A percentile compares a stretch with the other conserved stretches of the same genome.
phyloP scores from a whole-genome alignment of 2,113 vertebrate species.

The Catharus minimus region DNA sequence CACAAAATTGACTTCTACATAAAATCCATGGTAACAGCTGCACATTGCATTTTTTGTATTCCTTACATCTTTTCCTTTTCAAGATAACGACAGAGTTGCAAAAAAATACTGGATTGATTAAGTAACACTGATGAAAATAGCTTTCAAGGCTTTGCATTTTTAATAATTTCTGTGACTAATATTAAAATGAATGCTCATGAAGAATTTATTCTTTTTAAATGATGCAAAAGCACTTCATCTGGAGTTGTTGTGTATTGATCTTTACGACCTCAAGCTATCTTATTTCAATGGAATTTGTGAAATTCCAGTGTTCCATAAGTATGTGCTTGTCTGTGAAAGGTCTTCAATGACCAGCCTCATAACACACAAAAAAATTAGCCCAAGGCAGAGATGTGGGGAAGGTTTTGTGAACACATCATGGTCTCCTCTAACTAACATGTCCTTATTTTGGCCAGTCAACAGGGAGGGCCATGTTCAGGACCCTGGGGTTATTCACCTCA shows the following conservation, averaged over 20 bases:
- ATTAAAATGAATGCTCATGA: neutral
- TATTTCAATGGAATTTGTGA: neutral
- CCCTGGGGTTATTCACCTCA: neutral
- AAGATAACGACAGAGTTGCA: neutral
- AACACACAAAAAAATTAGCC: neutral
- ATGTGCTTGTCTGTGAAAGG: neutral
- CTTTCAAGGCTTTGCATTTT: neutral
- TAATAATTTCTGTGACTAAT: neutral
- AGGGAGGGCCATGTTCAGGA: neutral
- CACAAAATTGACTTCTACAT: neutral
- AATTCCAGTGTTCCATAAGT: neutral
- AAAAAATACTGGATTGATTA: neutral
- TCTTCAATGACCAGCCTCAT: neutral
- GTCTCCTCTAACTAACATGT: neutral
- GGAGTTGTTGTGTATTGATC: neutral
- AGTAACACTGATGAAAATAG: neutral
- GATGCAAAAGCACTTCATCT: neutral
- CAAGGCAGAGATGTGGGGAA: neutral
- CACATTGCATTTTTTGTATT: neutral
- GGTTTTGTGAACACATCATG: neutral
- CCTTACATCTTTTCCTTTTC: neutral
- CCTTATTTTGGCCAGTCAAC: neutral
- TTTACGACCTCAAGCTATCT: neutral
- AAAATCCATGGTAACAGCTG: neutral
- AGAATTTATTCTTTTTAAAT: neutral